Evolutionary conservation across 2,113 vertebrate species (phyloP), one percentile per base, ranked within the genome.

Genomic region (Glaucidium brasilianum): DNA sequence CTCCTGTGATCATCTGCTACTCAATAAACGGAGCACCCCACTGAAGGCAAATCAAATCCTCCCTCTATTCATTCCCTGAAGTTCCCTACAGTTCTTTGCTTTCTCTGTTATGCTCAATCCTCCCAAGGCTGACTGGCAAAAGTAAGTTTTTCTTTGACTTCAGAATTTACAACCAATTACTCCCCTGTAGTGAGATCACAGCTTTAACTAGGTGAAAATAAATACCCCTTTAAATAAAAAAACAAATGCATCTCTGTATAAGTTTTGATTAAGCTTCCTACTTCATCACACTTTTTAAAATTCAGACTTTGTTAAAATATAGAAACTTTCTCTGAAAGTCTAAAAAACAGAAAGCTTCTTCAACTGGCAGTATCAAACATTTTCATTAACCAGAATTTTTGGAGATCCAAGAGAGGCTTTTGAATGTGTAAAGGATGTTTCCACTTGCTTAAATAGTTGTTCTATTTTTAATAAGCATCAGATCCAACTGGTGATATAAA

Each of bases 171-270:
- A 90, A 41, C 6, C 47, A 39, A 34, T 56, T 83, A 66, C 29
- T 45, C 41, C 18, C 12, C 34, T 11, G 5, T n/a, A 62, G 50
- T 13, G 9, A 76, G 27, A 86, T 12, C 55, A 66, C 39, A 62
- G 37, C 45, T 62, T 88, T 80, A 76, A 66, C 8, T n/a, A 49
- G 10, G 67, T 35, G 53, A 63, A 77, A 64, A 56, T 12, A 91
- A 87, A 30, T 14, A 82, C 22, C 59, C 6, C 43, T 41, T 83
- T 41, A 64, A 92, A 75, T 43, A 63, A 78, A 55, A 66, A 45
- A 3, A 1, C 6, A 89, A 43, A 68, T 7, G 10, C 21, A 25
- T 52, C 25, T 60, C 67, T 1, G 3, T 13, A 0, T 32, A 59
- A 66, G 11, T 41, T 85, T 68, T 90, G 11, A 88, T 25, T 53